Evolutionary conservation across 2,797 vertebrate species (phyloP), one percentile per base, ranked within the genome.

Genomic region (Buceros bicornis): DNA sequence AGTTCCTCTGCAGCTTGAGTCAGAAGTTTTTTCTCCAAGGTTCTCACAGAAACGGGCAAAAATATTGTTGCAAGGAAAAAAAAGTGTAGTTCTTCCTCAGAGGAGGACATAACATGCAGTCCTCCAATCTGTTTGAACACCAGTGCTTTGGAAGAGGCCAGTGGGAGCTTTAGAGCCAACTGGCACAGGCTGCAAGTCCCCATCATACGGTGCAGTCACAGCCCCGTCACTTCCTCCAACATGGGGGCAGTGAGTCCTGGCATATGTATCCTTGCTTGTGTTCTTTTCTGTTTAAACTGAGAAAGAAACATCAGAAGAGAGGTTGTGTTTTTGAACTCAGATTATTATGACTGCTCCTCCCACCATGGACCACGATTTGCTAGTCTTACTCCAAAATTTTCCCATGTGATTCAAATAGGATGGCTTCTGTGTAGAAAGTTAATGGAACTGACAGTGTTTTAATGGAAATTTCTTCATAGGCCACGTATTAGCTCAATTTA

Each of bases 1-100:
- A 84, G 28, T 78, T 96, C 69, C 65, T 78, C 26, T 76, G 79
- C 48, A 95, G 69, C 61, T 90, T 53, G 37, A 77, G 42, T 58
- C 53, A 88, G 60, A 81, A 76, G 22, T 74, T 58, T 92, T 88
- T 76, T 84, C 50, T 53, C 40, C 42, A 77, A 76, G 33, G 81
- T 97, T 95, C 91, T 94, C 81, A 67, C 47, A 92, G 80, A 53
- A 72, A 95, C 93, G 65, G 33, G 74, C 91, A 96, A 96, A 96
- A 93, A 93, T 76, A 93, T 84, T 87, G 91, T 42, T 95, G 45
- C 70, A 95, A 90, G 73, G 91, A 95, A 29, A 82, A 97, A 97
- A 96, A 84, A 92, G 78, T 31, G 21, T 50, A 92, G 85, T 74
- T 72, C 60, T 94, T 96, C 96, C 73, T 90, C 90, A 15, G 43